Percentiles rank a stretch among this genome's conserved stretches.
Conservation (phyloP, 2,888 invertebrate species). For the Drosophila kuntzei region DNA sequence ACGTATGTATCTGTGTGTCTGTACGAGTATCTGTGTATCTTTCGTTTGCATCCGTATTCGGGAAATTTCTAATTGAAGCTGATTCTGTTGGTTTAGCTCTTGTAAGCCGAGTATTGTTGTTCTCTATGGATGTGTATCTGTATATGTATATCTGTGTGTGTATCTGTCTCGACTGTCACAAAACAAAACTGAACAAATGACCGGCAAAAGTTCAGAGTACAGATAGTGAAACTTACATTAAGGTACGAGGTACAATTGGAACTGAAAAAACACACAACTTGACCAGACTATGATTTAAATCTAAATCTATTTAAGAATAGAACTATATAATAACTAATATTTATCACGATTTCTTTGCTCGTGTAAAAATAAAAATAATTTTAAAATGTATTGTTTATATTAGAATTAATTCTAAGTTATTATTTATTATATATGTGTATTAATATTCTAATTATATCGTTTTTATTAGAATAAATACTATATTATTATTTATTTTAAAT, state of each 20-base stretch:
- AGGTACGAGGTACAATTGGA: neutral
- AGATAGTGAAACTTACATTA: neutral
- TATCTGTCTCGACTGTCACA: constrained; percentile 4
- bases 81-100: constrained; percentile 54
- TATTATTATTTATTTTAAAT: neutral
- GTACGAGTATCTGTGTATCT: constrained; percentile 5
- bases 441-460: too few relatives aligned
- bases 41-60: constrained; percentile 49
- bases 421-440: neutral
- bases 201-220: constrained; percentile 2
- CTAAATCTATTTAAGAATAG: neutral
- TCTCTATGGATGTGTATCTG: constrained; percentile 2
- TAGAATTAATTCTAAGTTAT: too few relatives aligned
- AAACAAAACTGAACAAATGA: constrained; percentile 12
- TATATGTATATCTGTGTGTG: neutral
- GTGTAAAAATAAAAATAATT: neutral
- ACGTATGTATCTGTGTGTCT: neutral
- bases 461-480: too few relatives aligned
- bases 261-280: neutral
- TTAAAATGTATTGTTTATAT: neutral
- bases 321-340: neutral
- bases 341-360: neutral
- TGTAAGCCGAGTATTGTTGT: constrained; percentile 31
- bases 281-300: neutral
- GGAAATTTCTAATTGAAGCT: constrained; percentile 66